Evolutionary conservation across 2,113 vertebrate genomes (phyloP), one percentile per base, ranked within the genome.

Genomic region (Tursiops truncatus): DNA sequence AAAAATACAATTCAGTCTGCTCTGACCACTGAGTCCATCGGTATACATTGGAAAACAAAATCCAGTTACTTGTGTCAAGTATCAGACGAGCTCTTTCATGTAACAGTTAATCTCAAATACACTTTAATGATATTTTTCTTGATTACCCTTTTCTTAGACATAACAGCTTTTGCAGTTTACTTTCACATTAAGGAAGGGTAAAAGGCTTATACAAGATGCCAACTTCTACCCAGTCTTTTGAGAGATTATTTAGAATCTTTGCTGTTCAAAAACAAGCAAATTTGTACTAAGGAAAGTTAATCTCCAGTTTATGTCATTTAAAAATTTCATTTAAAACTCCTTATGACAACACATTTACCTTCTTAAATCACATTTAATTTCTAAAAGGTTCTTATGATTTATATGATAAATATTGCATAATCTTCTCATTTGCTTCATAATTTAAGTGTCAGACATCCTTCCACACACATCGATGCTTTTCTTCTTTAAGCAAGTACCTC

Each of bases 1-100:
- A 98, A 98, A 99, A 98, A 98, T 98, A 98, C 96, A 97, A 94
- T 98, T 98, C 96, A 36, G 95, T 96, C 94, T 97, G 81, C 88
- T 95, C 90, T 60, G 56, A 97, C 97, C 67, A 41, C 82, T 92
- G 97, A 98, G 97, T 98, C 98, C 97, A 96, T 97, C 23, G 31
- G 93, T 84, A 89, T 65, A 63, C 63, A 87, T 47, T 93, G 88
- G 92, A 97, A 97, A 98, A 98, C 93, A 88, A 88, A 98, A 97
- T 89, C 3, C 3, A 92, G 98, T 97, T 97, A 74, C 80, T 93
- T 93, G 26, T 60, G 50, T 44, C 89, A 97, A 76, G 67, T 95
- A 50, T 96, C 96, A 95, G 93, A 96, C 14, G 8, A 38, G 82
- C 80, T 83, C 91, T 94, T 96, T 67, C 89, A 82, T 97, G 25